Evolutionary conservation across 2,888 invertebrate genomes (phyloP).

Genomic region (Agrochola lychnidis): DNA sequence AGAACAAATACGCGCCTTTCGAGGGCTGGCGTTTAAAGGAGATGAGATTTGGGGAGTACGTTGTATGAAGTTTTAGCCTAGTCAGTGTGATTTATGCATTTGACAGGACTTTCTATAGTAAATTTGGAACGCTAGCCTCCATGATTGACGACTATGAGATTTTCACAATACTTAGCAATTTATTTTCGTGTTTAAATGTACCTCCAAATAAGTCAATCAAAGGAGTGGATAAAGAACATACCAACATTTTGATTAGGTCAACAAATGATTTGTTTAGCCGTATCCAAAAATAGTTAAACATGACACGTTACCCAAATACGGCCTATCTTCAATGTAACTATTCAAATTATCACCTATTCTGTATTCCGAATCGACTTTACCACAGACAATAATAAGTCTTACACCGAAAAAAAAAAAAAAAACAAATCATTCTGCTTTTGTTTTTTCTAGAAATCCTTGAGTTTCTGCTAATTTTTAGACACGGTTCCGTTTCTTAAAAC

Average conservation of each 20-base stretch:
- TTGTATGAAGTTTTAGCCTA: not conserved
- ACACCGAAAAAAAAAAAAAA: constrained; percentile 65
- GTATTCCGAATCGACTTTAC: constrained; percentile 55
- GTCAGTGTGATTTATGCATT: not conserved
- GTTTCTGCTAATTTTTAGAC: constrained; percentile 80
- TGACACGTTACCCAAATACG: constrained; percentile 19
- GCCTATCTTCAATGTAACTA: constrained; percentile 25
- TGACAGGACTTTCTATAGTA: not conserved
- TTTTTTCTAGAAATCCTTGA: constrained; percentile 81
- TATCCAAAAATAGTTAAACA: constrained; percentile 18
- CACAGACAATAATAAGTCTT: constrained; percentile 63
- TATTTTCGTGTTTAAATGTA: not conserved
- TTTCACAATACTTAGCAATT: not conserved
- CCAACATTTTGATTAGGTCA: constrained; percentile 10
- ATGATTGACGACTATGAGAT: not conserved
- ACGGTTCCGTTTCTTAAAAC: constrained; percentile 81
- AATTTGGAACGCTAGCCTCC: not conserved
- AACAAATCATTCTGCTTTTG: constrained; percentile 75
- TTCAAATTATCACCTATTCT: constrained; percentile 50
- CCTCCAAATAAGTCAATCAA: not conserved
- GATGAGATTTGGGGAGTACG: constrained; percentile 2
- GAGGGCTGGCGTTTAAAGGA: constrained; percentile 19
- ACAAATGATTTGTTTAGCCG: not conserved
- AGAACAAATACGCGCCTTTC: constrained; percentile 52
- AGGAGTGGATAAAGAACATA: not conserved